A percentile compares a stretch with the other conserved stretches of the same genome.
phyloP scores from a whole-genome alignment of 1,140 invertebrate genomes.

The Danaus melanippus region DNA sequence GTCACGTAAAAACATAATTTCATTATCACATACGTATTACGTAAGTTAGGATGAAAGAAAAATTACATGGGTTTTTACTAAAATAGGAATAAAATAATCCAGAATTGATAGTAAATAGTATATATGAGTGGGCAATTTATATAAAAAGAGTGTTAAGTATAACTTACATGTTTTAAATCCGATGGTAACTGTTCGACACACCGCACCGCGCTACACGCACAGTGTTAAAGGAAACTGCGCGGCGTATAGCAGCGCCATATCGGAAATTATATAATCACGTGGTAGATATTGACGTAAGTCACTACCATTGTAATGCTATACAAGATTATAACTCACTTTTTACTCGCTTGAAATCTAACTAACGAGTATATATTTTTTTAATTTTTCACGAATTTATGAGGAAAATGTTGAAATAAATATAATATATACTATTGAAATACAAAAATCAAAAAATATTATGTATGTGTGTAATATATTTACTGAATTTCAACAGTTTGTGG shows the following conservation, averaged over 20 bases:
- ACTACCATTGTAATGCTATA: not conserved
- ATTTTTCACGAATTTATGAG: not conserved
- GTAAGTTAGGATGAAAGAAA: constrained; percentile 45
- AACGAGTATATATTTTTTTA: not conserved
- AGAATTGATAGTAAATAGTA: not conserved
- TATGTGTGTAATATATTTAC: too few species aligned
- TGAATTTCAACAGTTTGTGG: too few species aligned
- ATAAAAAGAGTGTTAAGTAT: constrained; percentile 1
- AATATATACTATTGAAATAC: too few species aligned
- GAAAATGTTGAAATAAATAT: not conserved
- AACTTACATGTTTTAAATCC: constrained; percentile 67
- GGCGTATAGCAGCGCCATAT: constrained; percentile 45
- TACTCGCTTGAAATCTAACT: constrained; percentile 6
- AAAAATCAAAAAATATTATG: too few species aligned
- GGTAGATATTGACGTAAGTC: constrained; percentile 27
- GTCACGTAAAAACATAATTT: constrained; percentile 67
- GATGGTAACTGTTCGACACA: constrained; percentile 52
- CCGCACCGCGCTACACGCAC: constrained; percentile 63
- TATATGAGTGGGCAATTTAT: constrained; percentile 7
- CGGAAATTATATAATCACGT: constrained; percentile 65
- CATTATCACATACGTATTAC: constrained; percentile 46
- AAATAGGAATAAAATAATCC: not conserved
- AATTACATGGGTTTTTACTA: constrained; percentile 6
- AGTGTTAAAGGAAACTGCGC: constrained; percentile 60
- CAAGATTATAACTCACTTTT: not conserved